A percentile compares a stretch with the other conserved stretches of the same genome.
These are phyloP conservation scores for Piscicola geometra DNA, from an alignment of 2,888 invertebrate species.

Conservation along the genomic window DNA sequence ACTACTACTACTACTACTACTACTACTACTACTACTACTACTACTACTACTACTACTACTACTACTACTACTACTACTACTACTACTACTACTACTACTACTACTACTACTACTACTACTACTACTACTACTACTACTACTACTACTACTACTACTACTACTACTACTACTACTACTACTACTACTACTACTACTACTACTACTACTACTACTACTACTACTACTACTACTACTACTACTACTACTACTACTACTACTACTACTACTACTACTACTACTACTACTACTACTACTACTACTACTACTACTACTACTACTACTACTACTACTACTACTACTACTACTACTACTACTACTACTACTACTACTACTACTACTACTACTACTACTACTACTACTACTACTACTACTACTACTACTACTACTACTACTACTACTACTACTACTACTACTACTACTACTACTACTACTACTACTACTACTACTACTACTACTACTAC, in stretches of 20 bases:
- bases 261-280: conserved; percentile 3
- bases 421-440: conserved; percentile 32
- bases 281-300: neutral
- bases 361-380: conserved; percentile 24
- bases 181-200: neutral
- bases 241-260: conserved; percentile 11
- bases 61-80: conserved; percentile 32
- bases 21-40: conserved; percentile 32
- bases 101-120: conserved; percentile 32
- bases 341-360: conserved; percentile 24
- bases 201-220: conserved; percentile 10
- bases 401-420: conserved; percentile 32
- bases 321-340: conserved; percentile 12
- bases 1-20: conserved; percentile 30
- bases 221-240: conserved; percentile 21
- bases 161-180: conserved; percentile 30
- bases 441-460: conserved; percentile 30
- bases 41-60: conserved; percentile 32
- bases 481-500: conserved; percentile 32
- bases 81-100: conserved; percentile 32
- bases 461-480: conserved; percentile 32
- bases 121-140: conserved; percentile 31
- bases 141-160: conserved; percentile 28
- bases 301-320: conserved; percentile 8
- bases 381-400: conserved; percentile 29